A percentile compares a stretch with the other conserved stretches of the same genome.
Conservation (phyloP, 2,888 invertebrate species). For the Imbricaverruca yamaguchii region DNA sequence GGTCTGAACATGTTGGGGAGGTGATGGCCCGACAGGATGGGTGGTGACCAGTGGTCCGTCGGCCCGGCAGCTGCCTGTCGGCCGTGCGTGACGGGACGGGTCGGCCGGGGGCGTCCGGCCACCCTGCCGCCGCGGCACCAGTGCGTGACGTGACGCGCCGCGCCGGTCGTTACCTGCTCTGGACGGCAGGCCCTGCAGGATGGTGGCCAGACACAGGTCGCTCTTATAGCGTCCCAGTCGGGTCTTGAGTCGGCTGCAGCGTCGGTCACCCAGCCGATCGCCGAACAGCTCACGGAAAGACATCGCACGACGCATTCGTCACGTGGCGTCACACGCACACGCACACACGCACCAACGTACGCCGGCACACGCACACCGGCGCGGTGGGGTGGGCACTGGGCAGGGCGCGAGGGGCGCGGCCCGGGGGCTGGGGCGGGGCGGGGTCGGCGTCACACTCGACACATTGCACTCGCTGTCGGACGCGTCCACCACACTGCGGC, state of each 20-base stretch:
- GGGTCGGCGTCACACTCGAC: too few species aligned
- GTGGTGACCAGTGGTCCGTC: too few species aligned
- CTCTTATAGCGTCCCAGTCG: not conserved
- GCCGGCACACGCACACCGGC: not conserved
- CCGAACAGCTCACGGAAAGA: constrained; percentile 6
- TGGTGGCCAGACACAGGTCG: constrained; percentile 13
- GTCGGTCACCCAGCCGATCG: not conserved
- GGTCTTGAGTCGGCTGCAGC: not conserved
- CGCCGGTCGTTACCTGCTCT: constrained; percentile 4
- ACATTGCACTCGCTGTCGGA: not conserved
- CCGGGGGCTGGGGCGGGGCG: too few species aligned
- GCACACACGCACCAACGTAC: not conserved
- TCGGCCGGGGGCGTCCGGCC: not conserved
- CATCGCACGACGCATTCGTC: not conserved
- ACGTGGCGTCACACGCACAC: not conserved
- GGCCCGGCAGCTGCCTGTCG: too few species aligned
- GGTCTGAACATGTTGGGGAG: too few species aligned
- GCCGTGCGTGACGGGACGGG: not conserved
- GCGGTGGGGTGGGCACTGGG: not conserved
- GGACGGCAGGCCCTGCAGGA: not conserved
- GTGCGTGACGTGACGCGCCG: not conserved
- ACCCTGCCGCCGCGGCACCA: not conserved
- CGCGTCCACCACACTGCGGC: not conserved
- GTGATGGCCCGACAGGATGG: too few species aligned
- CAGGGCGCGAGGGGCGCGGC: not conserved